Conservation (phyloP, 2,888 invertebrate species). For the Oegoconia quadripuncta region DNA sequence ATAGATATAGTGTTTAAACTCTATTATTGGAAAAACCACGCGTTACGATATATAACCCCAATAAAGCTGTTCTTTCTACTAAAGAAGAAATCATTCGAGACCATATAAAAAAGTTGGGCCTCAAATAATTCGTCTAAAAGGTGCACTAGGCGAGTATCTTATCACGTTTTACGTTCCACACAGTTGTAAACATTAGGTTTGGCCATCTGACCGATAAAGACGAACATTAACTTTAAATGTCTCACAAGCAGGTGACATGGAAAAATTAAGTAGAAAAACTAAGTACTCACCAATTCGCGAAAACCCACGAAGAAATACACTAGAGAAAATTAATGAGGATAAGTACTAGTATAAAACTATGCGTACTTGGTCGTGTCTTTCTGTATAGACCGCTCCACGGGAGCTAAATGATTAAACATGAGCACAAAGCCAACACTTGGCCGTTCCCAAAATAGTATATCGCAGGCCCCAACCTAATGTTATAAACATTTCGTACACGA, state of each 20-base stretch:
- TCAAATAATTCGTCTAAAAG: slow-evolving; percentile 6
- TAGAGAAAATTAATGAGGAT: slow-evolving; percentile 9
- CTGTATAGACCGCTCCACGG: slow-evolving; percentile 28
- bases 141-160: slow-evolving; percentile 25
- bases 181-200: slow-evolving; percentile 42
- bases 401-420: slow-evolving; percentile 49
- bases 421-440: slow-evolving; percentile 64
- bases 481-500: slow-evolving; percentile 58
- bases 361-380: slow-evolving; percentile 31
- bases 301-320: slow-evolving; percentile 18
- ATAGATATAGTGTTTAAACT: too few relatives aligned
- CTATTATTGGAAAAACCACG: too few relatives aligned
- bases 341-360: slow-evolving; percentile 14
- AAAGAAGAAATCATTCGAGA: too few relatives aligned
- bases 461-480: slow-evolving; percentile 72
- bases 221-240: slow-evolving; percentile 16
- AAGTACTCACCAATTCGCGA: slow-evolving; percentile 20
- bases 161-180: slow-evolving; percentile 33
- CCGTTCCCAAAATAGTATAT: slow-evolving; percentile 72
- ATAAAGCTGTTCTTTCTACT: too few relatives aligned
- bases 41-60: too few relatives aligned
- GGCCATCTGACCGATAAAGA: slow-evolving; percentile 53
- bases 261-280: slow-evolving; percentile 12
- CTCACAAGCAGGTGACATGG: slow-evolving; percentile 6
- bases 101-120: slow-evolving; percentile 1